Conservation (phyloP, 2,888 invertebrate species). For the Yponomeuta malinellus region DNA sequence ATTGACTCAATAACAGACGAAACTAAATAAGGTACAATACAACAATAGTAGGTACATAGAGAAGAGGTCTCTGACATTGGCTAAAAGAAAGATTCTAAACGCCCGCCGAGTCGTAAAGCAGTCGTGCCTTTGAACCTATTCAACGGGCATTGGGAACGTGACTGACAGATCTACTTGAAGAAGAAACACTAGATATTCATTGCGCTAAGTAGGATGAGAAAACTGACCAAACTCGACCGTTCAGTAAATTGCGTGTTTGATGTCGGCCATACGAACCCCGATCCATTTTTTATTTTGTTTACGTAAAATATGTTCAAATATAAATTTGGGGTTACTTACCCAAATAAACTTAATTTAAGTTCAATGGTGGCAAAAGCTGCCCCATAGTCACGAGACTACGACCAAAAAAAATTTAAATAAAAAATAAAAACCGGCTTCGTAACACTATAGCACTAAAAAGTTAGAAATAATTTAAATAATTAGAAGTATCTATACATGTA, state of each 20-base stretch:
- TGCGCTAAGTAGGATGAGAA: constrained; percentile 16
- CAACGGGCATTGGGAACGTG: constrained; percentile 36
- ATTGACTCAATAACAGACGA: constrained; percentile 2
- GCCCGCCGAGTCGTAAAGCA: constrained; percentile 27
- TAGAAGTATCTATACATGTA: no score
- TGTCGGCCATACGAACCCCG: not conserved
- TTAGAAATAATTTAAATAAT: no score
- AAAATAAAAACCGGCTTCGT: no score
- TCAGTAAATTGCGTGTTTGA: not conserved
- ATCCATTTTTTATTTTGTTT: not conserved
- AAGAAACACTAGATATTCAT: constrained; percentile 13
- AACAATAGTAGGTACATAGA: not conserved
- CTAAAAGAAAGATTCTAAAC: constrained; percentile 17
- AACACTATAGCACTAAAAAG: no score
- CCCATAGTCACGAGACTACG: no score
- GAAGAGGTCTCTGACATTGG: constrained; percentile 15
- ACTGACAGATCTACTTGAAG: constrained; percentile 29
- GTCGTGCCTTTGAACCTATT: constrained; percentile 32
- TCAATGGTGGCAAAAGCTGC: no score
- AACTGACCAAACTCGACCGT: constrained; percentile 14
- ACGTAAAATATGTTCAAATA: not conserved
- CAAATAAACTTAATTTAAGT: not conserved
- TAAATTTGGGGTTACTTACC: not conserved
- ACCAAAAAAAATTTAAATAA: no score
- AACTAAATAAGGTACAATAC: not conserved